Conservation (phyloP, 30 jellyfish, hydroid and myxozoan genomes). For the Hydractinia symbiolongicarpus region DNA sequence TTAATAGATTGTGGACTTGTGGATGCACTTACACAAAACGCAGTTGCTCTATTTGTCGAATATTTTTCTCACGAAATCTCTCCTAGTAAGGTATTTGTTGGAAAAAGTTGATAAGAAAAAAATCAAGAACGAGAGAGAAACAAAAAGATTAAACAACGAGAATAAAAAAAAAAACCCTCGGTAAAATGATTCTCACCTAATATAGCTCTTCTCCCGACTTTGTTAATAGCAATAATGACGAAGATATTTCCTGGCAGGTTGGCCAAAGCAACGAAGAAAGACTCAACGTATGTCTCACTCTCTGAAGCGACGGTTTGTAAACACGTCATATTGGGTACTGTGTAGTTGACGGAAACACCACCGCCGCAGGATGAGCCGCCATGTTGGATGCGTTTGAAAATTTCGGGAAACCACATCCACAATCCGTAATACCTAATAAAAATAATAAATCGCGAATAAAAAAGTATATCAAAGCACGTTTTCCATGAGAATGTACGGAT, state of each 20-base stretch:
- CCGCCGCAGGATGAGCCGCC: conserved; percentile 77
- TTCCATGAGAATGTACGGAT: too few species aligned
- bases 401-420: conserved; percentile 99
- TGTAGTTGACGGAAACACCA: conserved; percentile 28
- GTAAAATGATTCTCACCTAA: conserved; percentile 43
- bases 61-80: too few species aligned
- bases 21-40: too few species aligned
- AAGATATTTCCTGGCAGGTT: conserved; percentile 92
- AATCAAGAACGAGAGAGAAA: too few species aligned
- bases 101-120: too few species aligned
- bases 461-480: too few species aligned
- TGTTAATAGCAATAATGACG: conserved; percentile 53
- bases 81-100: too few species aligned
- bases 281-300: conserved; percentile 54
- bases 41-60: too few species aligned
- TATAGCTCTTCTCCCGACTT: conserved; percentile 67
- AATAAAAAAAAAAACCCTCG: too few species aligned
- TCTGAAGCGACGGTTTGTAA: conserved; percentile 54
- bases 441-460: not conserved
- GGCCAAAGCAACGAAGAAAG: conserved; percentile 87
- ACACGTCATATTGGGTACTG: conserved; percentile 50
- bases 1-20: too few species aligned
- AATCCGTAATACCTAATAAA: conserved; percentile 79
- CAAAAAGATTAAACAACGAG: too few species aligned
- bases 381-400: conserved; percentile 69